Evolutionary conservation across 1,140 invertebrate species (phyloP).

Genomic region (Polypedilum pembai): DNA sequence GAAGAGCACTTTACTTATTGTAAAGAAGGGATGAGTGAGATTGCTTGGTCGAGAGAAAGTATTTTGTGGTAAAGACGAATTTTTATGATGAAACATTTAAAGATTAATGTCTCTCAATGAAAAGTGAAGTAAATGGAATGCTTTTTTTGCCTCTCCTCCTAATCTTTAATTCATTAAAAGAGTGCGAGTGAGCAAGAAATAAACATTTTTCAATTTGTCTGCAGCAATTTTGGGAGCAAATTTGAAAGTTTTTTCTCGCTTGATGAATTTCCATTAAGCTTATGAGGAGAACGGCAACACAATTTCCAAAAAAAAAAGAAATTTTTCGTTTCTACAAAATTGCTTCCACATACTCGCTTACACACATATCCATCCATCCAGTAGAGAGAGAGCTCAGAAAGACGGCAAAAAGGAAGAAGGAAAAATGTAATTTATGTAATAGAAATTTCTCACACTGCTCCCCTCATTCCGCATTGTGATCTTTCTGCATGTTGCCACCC

Average conservation of each 20-base stretch:
- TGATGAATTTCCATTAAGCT: not conserved
- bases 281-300: not conserved
- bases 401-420: not conserved
- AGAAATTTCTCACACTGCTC: not conserved
- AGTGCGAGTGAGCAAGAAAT: no score
- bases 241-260: not conserved
- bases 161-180: not conserved
- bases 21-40: not conserved
- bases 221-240: no score
- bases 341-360: not conserved
- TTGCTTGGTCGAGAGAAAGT: not conserved
- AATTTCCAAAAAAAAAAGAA: not conserved
- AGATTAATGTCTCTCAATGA: constrained; percentile 10
- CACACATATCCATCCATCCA: not conserved
- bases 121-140: not conserved
- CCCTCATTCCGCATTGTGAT: not conserved
- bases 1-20: not conserved
- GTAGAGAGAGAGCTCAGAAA: not conserved
- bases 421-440: not conserved
- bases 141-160: not conserved
- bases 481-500: not conserved
- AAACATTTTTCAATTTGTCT: no score
- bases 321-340: not conserved
- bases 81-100: constrained; percentile 16
- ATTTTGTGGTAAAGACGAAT: not conserved